Percentiles rank a stretch among this genome's conserved stretches.
phyloP scores from a whole-genome alignment of 1,140 invertebrate genomes.

The Marisa cornuarietis region DNA sequence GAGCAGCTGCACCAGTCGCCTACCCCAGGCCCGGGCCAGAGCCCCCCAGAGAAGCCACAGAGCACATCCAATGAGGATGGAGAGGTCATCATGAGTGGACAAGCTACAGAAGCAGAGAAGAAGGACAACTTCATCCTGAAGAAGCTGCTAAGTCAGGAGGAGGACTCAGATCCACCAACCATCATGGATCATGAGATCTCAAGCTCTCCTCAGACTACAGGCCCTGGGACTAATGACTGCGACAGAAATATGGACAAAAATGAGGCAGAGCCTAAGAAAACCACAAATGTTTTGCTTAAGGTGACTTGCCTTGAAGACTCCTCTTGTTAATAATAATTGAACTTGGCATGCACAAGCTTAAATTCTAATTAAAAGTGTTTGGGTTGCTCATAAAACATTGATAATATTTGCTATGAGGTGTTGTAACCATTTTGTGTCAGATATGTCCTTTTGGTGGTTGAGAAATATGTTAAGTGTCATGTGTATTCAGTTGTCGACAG shows the following conservation, averaged over 20 bases:
- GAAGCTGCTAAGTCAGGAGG: slow-evolving; percentile 83
- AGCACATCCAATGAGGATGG: slow-evolving; percentile 68
- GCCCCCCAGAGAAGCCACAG: slow-evolving; percentile 62
- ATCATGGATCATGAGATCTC: slow-evolving; percentile 35
- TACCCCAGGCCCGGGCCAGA: slow-evolving; percentile 65
- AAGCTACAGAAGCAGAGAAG: slow-evolving; percentile 40
- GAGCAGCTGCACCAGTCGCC: slow-evolving; percentile 71
- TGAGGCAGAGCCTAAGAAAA: slow-evolving; percentile 61
- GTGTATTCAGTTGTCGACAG: not conserved
- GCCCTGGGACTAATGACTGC: slow-evolving; percentile 22
- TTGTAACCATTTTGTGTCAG: no score
- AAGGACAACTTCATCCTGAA: slow-evolving; percentile 76
- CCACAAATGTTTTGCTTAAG: slow-evolving; percentile 78
- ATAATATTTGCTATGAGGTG: no score
- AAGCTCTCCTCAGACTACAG: slow-evolving; percentile 29
- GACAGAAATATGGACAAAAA: slow-evolving; percentile 48
- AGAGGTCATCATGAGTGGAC: slow-evolving; percentile 46
- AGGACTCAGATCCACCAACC: slow-evolving; percentile 68
- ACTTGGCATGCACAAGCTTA: no score
- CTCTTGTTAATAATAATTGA: no score
- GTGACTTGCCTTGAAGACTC: slow-evolving; percentile 64
- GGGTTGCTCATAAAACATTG: no score
- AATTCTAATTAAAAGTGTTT: no score
- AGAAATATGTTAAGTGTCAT: not conserved
- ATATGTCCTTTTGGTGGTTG: no score